A percentile compares a stretch with the other conserved stretches of the same genome.
phyloP scores from a whole-genome alignment of 2,888 invertebrate genomes.

The Drosophila fulvimacula region DNA sequence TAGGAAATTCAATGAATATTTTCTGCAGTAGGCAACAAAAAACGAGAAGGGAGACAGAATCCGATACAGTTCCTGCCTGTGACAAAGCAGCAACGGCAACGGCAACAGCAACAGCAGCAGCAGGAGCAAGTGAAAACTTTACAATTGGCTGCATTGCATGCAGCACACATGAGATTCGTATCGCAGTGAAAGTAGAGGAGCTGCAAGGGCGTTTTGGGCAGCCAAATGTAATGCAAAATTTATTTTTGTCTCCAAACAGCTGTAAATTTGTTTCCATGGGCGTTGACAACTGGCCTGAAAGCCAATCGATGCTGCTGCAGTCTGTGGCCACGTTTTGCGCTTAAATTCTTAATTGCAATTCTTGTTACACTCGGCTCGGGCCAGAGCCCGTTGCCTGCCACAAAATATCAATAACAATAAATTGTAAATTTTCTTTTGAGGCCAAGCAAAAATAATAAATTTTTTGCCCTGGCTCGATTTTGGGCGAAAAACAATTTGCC shows the following conservation, averaged over 20 bases:
- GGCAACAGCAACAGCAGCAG: no score
- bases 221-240: slow-evolving; percentile 51
- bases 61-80: slow-evolving; percentile 3
- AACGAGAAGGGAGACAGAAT: slow-evolving; percentile 13
- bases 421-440: slow-evolving; percentile 71
- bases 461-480: slow-evolving; percentile 36
- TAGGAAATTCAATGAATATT: slow-evolving; percentile 80
- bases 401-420: slow-evolving; percentile 79
- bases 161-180: slow-evolving; percentile 53
- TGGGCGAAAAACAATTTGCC: slow-evolving; percentile 70
- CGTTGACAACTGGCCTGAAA: slow-evolving; percentile 61
- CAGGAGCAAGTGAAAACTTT: slow-evolving; percentile 41
- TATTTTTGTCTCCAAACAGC: slow-evolving; percentile 35
- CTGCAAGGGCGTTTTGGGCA: slow-evolving; percentile 8
- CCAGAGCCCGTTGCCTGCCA: slow-evolving; percentile 8
- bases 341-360: slow-evolving; percentile 74
- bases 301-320: slow-evolving; percentile 23
- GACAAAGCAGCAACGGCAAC: slow-evolving; percentile 6
- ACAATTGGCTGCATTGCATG: slow-evolving; percentile 62
- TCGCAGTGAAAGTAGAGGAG: slow-evolving; percentile 47
- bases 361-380: slow-evolving; percentile 6
- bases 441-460: slow-evolving; percentile 60
- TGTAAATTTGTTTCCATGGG: slow-evolving; percentile 43
- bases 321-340: slow-evolving; percentile 52
- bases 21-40: slow-evolving; percentile 37